A percentile compares a stretch with the other conserved stretches of the same genome.
Conservation (phyloP, 1,140 invertebrate species). For the Drosophila suzukii region DNA sequence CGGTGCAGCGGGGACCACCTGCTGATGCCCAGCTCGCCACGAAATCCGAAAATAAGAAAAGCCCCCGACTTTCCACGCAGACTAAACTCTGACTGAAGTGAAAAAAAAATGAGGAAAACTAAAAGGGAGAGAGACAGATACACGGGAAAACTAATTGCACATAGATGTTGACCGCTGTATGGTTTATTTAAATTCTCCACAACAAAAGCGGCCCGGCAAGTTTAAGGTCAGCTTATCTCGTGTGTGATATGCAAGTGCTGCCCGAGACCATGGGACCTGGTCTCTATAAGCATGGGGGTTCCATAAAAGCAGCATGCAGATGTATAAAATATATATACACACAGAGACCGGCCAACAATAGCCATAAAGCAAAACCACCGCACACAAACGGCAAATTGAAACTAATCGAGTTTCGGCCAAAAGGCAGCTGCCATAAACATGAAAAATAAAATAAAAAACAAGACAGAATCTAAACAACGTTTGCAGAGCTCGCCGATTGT, state of each 20-base stretch:
- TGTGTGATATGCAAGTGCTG: constrained; percentile 61
- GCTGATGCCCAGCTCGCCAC: constrained; percentile 59
- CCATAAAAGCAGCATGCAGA: constrained; percentile 66
- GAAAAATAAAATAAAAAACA: constrained; percentile 63
- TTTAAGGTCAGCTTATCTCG: constrained; percentile 73
- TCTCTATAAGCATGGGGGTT: constrained; percentile 32
- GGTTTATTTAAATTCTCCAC: constrained; percentile 69
- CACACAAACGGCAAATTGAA: constrained; percentile 73
- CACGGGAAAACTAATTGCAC: constrained; percentile 73
- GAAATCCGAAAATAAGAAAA: constrained; percentile 52
- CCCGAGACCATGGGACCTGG: constrained; percentile 34
- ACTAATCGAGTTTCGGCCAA: constrained; percentile 81
- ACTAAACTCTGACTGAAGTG: neutral
- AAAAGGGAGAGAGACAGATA: constrained; percentile 21
- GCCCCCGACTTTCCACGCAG: constrained; percentile 67
- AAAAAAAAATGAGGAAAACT: constrained; percentile 13
- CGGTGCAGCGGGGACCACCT: constrained; percentile 62
- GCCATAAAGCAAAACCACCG: constrained; percentile 28
- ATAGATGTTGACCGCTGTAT: constrained; percentile 71
- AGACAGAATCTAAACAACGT: constrained; percentile 49
- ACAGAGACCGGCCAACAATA: constrained; percentile 40
- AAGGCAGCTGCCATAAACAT: constrained; percentile 68
- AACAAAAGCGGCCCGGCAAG: constrained; percentile 75
- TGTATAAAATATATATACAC: constrained; percentile 40
- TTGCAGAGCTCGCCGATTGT: constrained; percentile 53